Base-by-base conservation (phyloP, 1,140 invertebrate species). In the Drosophila prosaltans region DNA sequence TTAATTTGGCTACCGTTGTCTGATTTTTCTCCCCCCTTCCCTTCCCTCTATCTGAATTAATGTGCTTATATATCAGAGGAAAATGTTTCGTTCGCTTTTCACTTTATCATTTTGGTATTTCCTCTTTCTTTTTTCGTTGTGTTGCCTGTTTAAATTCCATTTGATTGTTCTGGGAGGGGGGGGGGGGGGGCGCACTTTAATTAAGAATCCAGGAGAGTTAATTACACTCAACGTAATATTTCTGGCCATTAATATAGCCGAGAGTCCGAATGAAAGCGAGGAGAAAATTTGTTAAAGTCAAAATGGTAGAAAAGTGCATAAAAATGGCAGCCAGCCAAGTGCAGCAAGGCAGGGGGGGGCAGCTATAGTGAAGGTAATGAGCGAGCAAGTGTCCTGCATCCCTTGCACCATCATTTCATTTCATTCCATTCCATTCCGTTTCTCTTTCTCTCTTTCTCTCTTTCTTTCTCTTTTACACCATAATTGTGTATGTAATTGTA, bases 401-500 rank as follows among this genome's bases (percentile, higher is more conserved):
- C 66, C 48, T 36, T 36, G 65, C 43, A 36, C 45, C 54, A 26
- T 16, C 21, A 7, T 24, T 16, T 24, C 7, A 2, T n/a, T 43
- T 40, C 30, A 24, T 58, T n/a, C n/a, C 26, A 40, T 48, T 16
- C 21, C 45, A 26, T 48, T 48, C 43, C 16, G 16, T 11, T 24
- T 24, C 21, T 24, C n/a, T 1, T 5, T 39, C 48, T 8, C 65
- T 51, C 7, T 55, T 3, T 9, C 8, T 28, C 11, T 45, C 64
- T 7, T 39, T 40, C 48, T 40, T 28, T 65, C 41, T 51, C 10
- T 39, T 39, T 36, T 51, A 32, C 64, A 57, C 81, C 81, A 90
- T 90, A 88, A 88, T 88, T 88, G 84, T 88, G 85, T 84, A 89
- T 89, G 84, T 90, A 89, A 89, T 89, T 89, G 84, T 89, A 90